Conservation (phyloP, 2,888 invertebrate species). For the Agrochola circellaris region DNA sequence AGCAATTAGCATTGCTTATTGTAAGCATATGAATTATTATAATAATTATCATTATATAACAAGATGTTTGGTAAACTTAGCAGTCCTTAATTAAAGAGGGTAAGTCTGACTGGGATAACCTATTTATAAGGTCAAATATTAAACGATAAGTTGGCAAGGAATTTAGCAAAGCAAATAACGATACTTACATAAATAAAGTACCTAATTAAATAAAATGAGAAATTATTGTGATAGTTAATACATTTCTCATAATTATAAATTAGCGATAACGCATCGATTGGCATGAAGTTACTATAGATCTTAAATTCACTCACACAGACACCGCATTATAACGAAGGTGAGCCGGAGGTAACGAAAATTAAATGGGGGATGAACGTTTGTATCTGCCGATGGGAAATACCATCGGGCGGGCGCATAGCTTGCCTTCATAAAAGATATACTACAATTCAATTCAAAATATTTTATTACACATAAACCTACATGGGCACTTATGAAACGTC, state of each 20-base stretch:
- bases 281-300: neutral
- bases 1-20: neutral
- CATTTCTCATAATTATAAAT: conserved; percentile 4
- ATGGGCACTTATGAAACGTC: too few relatives aligned
- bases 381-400: neutral
- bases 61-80: neutral
- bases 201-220: neutral
- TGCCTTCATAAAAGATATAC: neutral
- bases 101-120: conserved; percentile 8
- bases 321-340: neutral
- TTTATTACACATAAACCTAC: too few relatives aligned
- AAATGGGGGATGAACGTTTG: neutral
- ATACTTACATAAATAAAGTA: neutral
- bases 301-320: neutral
- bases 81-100: neutral
- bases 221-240: conserved; percentile 2
- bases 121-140: conserved; percentile 3
- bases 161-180: neutral
- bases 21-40: neutral
- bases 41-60: too few relatives aligned
- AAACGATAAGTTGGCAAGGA: conserved; percentile 19
- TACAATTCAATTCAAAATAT: too few relatives aligned
- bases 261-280: neutral
- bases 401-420: neutral
- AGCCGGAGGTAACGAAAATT: too few relatives aligned